These are phyloP conservation scores for Bembecia ichneumoniformis DNA, from an alignment of 2,888 invertebrate genomes.

Conservation along the genomic window DNA sequence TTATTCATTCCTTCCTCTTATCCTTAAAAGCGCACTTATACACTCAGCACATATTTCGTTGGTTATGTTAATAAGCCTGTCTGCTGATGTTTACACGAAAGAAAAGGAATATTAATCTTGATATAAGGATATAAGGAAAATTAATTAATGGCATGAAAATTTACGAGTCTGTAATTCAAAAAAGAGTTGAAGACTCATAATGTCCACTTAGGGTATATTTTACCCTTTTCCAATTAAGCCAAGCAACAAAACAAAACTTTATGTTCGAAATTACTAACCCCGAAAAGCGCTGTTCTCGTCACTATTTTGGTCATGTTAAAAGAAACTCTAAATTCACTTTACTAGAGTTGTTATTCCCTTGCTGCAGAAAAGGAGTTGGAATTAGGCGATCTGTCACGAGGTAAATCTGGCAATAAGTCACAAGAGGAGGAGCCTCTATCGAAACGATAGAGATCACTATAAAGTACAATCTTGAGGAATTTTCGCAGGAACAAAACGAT, in stretches of 20 bases:
- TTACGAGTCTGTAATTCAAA: too few relatives aligned
- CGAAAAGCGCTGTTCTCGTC: not conserved
- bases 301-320: not conserved
- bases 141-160: too few relatives aligned
- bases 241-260: not conserved
- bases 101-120: too few relatives aligned
- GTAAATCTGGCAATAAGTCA: slow-evolving; percentile 11
- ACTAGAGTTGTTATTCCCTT: not conserved
- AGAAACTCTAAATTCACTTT: not conserved
- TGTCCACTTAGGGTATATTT: too few relatives aligned
- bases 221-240: not conserved
- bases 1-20: too few relatives aligned
- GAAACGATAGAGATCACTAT: not conserved
- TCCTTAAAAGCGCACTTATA: too few relatives aligned
- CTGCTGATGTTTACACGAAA: too few relatives aligned
- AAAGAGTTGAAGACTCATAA: too few relatives aligned
- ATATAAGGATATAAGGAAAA: too few relatives aligned
- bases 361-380: not conserved
- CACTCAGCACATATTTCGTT: too few relatives aligned
- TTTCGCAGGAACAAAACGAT: too few relatives aligned
- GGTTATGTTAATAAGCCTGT: too few relatives aligned
- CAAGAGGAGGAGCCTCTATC: not conserved
- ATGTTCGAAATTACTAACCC: not conserved
- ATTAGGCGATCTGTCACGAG: slow-evolving; percentile 11
- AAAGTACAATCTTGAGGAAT: not conserved